A percentile compares a stretch with the other conserved stretches of the same genome.
Evolutionary conservation across 2,797 vertebrate genomes (phyloP).

Genomic region (Lepus townsendii): DNA sequence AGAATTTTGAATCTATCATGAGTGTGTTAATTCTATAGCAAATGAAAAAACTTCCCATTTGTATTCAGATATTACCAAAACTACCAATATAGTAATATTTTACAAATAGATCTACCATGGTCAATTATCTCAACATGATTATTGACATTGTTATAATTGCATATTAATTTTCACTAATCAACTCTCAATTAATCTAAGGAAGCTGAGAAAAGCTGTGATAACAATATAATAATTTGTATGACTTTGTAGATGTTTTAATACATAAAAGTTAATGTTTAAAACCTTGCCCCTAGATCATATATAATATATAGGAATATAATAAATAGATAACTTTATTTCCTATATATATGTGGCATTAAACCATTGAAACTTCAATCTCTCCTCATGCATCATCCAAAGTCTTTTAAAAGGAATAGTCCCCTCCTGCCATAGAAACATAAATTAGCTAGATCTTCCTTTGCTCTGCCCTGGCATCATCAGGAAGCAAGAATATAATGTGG

Average conservation of each 20-base stretch:
- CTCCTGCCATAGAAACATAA: neutral
- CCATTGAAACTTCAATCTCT: neutral
- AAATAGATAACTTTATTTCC: neutral
- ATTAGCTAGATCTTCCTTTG: neutral
- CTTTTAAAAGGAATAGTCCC: neutral
- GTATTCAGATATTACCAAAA: slow-evolving; percentile 45
- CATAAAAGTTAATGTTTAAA: slow-evolving; percentile 57
- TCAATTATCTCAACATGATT: slow-evolving; percentile 68
- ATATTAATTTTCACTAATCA: slow-evolving; percentile 69
- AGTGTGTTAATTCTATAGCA: neutral
- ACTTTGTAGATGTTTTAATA: slow-evolving; percentile 43
- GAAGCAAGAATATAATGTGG: neutral
- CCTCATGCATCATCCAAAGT: neutral
- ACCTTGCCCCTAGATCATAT: neutral
- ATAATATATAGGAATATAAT: neutral
- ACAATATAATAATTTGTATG: slow-evolving; percentile 58
- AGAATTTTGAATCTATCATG: slow-evolving; percentile 45
- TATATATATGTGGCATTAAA: neutral
- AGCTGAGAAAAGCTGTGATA: slow-evolving; percentile 46
- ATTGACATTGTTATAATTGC: slow-evolving; percentile 71
- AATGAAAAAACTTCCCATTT: slow-evolving; percentile 15
- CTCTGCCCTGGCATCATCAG: neutral
- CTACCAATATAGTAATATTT: slow-evolving; percentile 42
- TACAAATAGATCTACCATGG: slow-evolving; percentile 37
- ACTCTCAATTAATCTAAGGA: slow-evolving; percentile 56